Evolutionary conservation across 1,140 invertebrate genomes (phyloP).

Genomic region (Drosophila lacertosa): DNA sequence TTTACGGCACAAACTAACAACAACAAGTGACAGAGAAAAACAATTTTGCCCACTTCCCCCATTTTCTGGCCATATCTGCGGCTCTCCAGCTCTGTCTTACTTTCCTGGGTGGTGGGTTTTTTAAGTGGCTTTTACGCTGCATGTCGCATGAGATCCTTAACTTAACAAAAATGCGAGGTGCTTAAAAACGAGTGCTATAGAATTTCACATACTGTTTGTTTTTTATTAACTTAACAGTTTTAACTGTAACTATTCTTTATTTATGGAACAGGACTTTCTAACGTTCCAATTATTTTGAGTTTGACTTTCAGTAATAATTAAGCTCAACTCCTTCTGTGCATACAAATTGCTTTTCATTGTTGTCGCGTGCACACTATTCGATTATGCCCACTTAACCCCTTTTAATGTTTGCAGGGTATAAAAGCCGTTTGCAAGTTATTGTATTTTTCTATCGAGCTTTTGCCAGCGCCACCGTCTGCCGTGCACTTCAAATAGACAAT

Average conservation of each 20-base stretch:
- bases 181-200: not conserved
- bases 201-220: not conserved
- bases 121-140: conserved; percentile 65
- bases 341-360: not conserved
- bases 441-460: conserved; percentile 68
- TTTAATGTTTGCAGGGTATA: conserved; percentile 15
- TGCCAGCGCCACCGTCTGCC: conserved; percentile 48
- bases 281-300: too few relatives aligned
- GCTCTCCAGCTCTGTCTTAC: conserved; percentile 3
- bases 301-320: too few relatives aligned
- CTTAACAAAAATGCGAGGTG: not conserved
- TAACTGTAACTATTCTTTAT: too few relatives aligned
- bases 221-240: not conserved
- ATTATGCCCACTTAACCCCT: not conserved
- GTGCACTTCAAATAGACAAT: conserved; percentile 59
- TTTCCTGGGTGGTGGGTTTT: conserved; percentile 17
- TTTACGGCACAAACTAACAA: conserved; percentile 1
- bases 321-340: too few relatives aligned
- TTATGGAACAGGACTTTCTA: too few relatives aligned
- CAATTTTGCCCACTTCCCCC: not conserved
- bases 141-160: conserved; percentile 9
- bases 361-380: not conserved
- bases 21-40: conserved; percentile 26
- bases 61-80: not conserved
- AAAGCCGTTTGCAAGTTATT: conserved; percentile 52